Evolutionary conservation across 1,140 invertebrate genomes (phyloP), one percentile per base, ranked within the genome.

Genomic region (Caenorhabditis latens): DNA sequence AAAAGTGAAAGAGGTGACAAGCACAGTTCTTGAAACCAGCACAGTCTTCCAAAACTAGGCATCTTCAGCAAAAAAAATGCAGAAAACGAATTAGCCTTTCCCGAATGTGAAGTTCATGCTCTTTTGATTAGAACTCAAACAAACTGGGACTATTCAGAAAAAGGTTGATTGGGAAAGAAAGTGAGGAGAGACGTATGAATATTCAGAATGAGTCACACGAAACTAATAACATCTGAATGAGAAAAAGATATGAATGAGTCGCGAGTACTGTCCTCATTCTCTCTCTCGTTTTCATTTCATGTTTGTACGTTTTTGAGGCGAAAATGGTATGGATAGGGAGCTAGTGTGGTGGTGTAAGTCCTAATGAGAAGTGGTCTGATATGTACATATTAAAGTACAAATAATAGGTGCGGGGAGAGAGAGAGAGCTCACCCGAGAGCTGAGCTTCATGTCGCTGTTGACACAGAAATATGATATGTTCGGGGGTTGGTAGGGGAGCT

Each of bases 281-380:
- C 32, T 32, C 32, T 32, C 32, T 32, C 32, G 4, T 13, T n/a
- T 24, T n/a, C 11, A 9, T 79, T 13, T n/a, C 8, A 50, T 42
- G n/a, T 50, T 53, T 50, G 46, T 79, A 79, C 71, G 71, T 48
- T 79, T 79, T 79, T 50, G 71, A 50, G 71, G 32, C 43, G 46
- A 50, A 71, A 43, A 79, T 79, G 71, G 71, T 79, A 79, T 79
- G 71, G 46, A 50, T 24, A 50, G 32, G 71, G 71, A 50, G 71
- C 65, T 71, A 42, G 14, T 79, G 71, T 11, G 11, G 46, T 79
- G 71, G 71, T 79, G 71, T 79, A 79, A 79, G 71, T 79, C 71
- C 71, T 79, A 79, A 79, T 79, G 71, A 79, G 71, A 79, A 79
- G 71, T 79, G 71, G 71, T 79, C 71, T 79, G 71, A 79, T 79